Evolutionary conservation across 2,113 vertebrate species (phyloP).

Genomic region (Fregata magnificens): DNA sequence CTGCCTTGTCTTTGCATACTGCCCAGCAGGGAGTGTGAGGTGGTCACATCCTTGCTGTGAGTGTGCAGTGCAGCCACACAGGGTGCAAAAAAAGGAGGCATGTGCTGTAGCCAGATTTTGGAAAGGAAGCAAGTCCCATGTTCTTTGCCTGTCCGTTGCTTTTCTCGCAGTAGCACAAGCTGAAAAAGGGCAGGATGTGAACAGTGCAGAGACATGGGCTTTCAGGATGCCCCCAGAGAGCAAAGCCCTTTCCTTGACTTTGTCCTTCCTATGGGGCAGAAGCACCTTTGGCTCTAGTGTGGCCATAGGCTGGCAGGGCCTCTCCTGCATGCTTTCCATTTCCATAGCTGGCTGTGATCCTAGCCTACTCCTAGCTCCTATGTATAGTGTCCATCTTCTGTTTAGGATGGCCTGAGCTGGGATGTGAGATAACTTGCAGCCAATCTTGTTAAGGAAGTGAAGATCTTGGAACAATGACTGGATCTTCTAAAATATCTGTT

Average conservation of each 20-base stretch:
- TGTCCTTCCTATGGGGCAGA: not conserved
- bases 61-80: rapidly evolving
- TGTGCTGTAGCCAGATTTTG: not conserved
- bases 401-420: not conserved
- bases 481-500: not conserved
- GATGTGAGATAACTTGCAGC: not conserved
- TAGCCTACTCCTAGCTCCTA: not conserved
- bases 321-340: not conserved
- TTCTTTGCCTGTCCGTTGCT: not conserved
- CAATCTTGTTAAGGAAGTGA: not conserved
- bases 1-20: not conserved
- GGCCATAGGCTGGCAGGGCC: not conserved
- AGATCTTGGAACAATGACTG: not conserved
- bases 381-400: not conserved
- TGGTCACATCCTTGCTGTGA: not conserved
- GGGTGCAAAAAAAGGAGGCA: not conserved
- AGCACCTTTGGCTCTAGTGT: not conserved
- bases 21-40: not conserved
- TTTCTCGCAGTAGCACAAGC: not conserved
- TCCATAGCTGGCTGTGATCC: not conserved
- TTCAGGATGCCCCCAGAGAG: not conserved
- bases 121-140: not conserved
- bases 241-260: not conserved
- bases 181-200: not conserved
- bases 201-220: not conserved